Base-by-base conservation (phyloP, 2,113 vertebrate species). In the Poeciliopsis turrubarensis region DNA sequence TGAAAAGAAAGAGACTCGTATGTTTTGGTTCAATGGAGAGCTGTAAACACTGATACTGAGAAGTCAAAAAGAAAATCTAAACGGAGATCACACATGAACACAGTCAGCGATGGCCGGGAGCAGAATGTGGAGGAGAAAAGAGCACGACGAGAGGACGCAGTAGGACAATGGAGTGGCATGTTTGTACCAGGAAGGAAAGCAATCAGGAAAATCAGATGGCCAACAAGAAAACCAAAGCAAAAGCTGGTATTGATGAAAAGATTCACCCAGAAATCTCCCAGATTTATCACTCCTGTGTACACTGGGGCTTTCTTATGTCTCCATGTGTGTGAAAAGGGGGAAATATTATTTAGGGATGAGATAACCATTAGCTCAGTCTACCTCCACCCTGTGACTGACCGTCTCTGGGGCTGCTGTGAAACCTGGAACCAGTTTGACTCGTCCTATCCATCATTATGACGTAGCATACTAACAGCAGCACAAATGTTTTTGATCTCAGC, bases 341-440 rank as follows among this genome's bases (percentile, higher is more conserved):
- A 83, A 87, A 82, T 14, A 29, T 70, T 70, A 82, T 86, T 84
- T 60, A 83, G 84, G 80, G 84, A 88, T 87, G 88, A 91, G 88
- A 92, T 88, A 88, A 90, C 87, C 72, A 77, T 89, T 85, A 85
- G 82, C 82, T 89, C 85, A 89, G 78, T 29, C 57, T 65, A 80
- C 85, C 91, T 63, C 91, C 90, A 73, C 91, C 91, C 91, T 86
- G 72, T 81, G 86, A 88, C 81, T 61, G 88, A 86, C 68, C 4
- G 73, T 77, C 87, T 86, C 89, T 44, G 63, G 81, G 81, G 80
- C 82, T 80, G 85, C 39, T 72, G 5, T 22, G 60, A 77, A 41
- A 26, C 73, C 81, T 67, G 80, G 74, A 90, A 91, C 90, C 89
- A 82, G 87, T 89, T 70, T 0, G 65, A 77, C 86, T 75, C 5